Conservation (phyloP, 2,888 invertebrate species). For the Dryadula phaetusa region DNA sequence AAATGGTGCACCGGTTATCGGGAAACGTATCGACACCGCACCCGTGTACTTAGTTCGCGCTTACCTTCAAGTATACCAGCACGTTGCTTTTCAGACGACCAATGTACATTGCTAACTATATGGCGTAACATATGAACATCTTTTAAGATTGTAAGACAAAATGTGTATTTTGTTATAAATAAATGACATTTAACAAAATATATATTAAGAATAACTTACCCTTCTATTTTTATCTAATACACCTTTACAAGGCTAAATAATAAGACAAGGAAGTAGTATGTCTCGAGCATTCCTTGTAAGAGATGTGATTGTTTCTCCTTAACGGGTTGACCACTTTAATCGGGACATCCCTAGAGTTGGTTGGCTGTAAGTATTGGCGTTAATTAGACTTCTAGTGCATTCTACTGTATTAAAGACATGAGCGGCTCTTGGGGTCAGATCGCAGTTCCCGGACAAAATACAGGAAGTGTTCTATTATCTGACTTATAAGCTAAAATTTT, state of each 20-base stretch:
- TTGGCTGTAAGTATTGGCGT: conserved; percentile 68
- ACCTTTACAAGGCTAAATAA: conserved; percentile 36
- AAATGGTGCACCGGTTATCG: conserved; percentile 79
- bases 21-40: conserved; percentile 71
- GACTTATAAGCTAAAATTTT: conserved; percentile 48
- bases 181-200: not conserved
- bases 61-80: conserved; percentile 48
- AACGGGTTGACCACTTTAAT: conserved; percentile 74
- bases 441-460: conserved; percentile 52
- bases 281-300: conserved; percentile 71
- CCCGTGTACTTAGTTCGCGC: conserved; percentile 56
- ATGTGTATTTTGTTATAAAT: too few species aligned
- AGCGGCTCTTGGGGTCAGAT: conserved; percentile 62
- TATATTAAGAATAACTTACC: too few species aligned
- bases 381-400: conserved; percentile 79
- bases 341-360: conserved; percentile 74
- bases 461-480: conserved; percentile 56
- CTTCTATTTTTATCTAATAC: too few species aligned
- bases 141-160: too few species aligned
- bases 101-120: conserved; percentile 36
- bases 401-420: conserved; percentile 63
- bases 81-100: conserved; percentile 38
- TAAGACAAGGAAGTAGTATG: conserved; percentile 57
- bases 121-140: not conserved
- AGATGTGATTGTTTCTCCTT: conserved; percentile 82